A percentile compares a stretch with the other conserved stretches of the same genome.
Conservation (phyloP, 2,797 vertebrate genomes). For the Sebastolobus altivelis region DNA sequence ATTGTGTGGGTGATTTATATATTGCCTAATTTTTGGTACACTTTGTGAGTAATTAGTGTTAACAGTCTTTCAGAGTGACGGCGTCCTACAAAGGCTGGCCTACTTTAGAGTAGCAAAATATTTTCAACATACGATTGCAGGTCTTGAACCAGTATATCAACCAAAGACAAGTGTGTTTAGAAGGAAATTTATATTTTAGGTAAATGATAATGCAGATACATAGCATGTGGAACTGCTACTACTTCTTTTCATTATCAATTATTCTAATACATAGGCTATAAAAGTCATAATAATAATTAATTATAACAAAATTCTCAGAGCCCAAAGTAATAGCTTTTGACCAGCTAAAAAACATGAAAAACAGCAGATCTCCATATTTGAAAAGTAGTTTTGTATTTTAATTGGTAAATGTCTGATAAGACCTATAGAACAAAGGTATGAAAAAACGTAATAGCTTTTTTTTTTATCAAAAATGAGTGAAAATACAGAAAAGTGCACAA, state of each 20-base stretch:
- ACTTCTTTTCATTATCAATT: not conserved
- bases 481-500: slow-evolving; percentile 16
- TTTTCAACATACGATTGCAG: not conserved
- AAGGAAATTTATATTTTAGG: too few species aligned
- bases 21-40: too few species aligned
- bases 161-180: too few species aligned
- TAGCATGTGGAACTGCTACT: not conserved
- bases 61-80: not conserved
- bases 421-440: not conserved
- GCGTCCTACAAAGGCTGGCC: rapidly evolving
- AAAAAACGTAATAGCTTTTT: too few species aligned
- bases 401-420: not conserved
- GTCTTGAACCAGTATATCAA: not conserved
- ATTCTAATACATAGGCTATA: not conserved
- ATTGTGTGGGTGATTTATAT: not conserved
- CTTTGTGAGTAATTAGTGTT: not conserved
- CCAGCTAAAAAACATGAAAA: not conserved
- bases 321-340: not conserved
- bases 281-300: too few species aligned
- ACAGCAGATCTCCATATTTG: not conserved
- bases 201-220: too few species aligned
- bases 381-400: not conserved
- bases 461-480: not conserved
- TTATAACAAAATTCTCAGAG: not conserved
- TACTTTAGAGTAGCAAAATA: too few species aligned